Evolutionary conservation across 2,888 invertebrate species (phyloP).

Genomic region (Eurytoma californica): DNA sequence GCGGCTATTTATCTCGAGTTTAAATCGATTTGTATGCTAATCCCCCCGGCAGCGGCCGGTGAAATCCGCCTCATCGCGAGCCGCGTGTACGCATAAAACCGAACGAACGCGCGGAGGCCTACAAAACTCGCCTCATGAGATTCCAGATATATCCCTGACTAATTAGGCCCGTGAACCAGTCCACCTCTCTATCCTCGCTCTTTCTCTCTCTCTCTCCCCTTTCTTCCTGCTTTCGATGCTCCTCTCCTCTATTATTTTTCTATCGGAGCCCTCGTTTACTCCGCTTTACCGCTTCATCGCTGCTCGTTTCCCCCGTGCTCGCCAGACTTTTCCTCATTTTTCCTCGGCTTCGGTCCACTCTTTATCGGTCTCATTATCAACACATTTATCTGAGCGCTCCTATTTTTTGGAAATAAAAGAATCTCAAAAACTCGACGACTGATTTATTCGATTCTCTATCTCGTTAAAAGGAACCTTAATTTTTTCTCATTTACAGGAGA

Average conservation of each 20-base stretch:
- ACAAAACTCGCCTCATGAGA: slow-evolving; percentile 73
- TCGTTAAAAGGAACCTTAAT: background rate
- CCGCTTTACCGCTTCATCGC: slow-evolving; percentile 33
- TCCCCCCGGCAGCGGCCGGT: slow-evolving; percentile 66
- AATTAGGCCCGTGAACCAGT: slow-evolving; percentile 67
- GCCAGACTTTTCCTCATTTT: slow-evolving; percentile 44
- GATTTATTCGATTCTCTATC: slow-evolving; percentile 2
- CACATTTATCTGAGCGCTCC: slow-evolving; percentile 12
- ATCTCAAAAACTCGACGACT: background rate
- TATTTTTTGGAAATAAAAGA: background rate
- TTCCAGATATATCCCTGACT: slow-evolving; percentile 75
- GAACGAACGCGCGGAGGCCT: slow-evolving; percentile 64
- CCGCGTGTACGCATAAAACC: slow-evolving; percentile 59
- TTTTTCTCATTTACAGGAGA: slow-evolving; percentile 2
- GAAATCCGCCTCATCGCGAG: slow-evolving; percentile 68
- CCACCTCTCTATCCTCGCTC: slow-evolving; percentile 42
- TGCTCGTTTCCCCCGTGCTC: slow-evolving; percentile 18
- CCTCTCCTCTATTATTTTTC: slow-evolving; percentile 35
- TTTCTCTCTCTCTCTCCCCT: slow-evolving; percentile 35
- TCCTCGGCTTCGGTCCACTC: background rate
- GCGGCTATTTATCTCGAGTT: slow-evolving; percentile 75
- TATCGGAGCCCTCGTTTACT: slow-evolving; percentile 45
- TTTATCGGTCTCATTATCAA: slow-evolving; percentile 1
- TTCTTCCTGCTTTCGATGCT: slow-evolving; percentile 48
- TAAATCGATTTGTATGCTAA: slow-evolving; percentile 76